These are phyloP conservation scores for Sipha maydis DNA, from an alignment of 2,888 invertebrate genomes.

Conservation along the genomic window DNA sequence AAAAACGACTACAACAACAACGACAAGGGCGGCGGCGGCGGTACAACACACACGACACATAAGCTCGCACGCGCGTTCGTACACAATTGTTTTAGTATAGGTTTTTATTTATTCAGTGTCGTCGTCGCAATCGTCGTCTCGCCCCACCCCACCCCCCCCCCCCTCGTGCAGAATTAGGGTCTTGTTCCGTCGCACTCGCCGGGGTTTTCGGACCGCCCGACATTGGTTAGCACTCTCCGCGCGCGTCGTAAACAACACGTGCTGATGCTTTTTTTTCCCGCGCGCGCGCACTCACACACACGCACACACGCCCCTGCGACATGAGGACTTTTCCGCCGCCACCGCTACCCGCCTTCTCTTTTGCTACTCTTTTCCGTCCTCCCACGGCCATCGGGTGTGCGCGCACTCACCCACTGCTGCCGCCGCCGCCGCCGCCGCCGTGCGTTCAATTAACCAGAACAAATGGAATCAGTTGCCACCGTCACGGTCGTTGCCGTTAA, in stretches of 20 bases:
- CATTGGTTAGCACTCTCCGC: constrained; percentile 56
- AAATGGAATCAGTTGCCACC: constrained; percentile 18
- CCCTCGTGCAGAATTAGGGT: background rate
- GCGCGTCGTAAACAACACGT: background rate
- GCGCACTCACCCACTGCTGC: background rate
- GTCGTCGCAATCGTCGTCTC: background rate
- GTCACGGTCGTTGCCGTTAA: background rate
- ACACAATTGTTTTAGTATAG: constrained; percentile 15
- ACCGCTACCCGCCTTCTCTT: too few species aligned
- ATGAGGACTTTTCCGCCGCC: too few species aligned
- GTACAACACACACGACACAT: background rate
- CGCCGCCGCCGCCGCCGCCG: background rate
- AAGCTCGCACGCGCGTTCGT: background rate
- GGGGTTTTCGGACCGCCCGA: background rate
- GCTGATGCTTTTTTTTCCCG: background rate
- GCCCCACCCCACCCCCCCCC: too few species aligned
- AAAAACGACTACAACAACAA: background rate
- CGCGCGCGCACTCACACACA: background rate
- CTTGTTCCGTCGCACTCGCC: background rate
- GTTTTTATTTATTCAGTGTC: constrained; percentile 49
- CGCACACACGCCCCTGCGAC: background rate
- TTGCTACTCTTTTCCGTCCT: too few species aligned
- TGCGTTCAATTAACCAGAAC: constrained; percentile 2
- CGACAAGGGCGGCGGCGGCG: background rate
- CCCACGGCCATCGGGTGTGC: background rate